phyloP scores from a whole-genome alignment of 2,888 invertebrate species.

The Rhorus exstirpatorius region DNA sequence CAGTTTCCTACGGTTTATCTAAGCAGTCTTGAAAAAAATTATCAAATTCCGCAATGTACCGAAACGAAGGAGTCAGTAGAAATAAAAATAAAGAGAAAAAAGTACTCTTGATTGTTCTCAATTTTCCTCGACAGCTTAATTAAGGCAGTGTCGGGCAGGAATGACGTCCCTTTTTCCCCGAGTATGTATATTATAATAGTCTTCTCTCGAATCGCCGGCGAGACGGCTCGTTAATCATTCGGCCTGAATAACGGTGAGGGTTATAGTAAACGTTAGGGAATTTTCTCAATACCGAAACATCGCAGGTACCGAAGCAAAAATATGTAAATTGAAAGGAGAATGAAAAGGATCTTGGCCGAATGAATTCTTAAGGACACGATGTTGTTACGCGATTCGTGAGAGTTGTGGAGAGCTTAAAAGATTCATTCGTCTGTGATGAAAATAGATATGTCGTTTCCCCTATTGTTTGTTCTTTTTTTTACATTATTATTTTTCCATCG shows the following conservation, averaged over 20 bases:
- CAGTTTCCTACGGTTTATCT: slow-evolving; percentile 22
- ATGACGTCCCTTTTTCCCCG: slow-evolving; percentile 17
- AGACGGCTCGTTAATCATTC: slow-evolving; percentile 61
- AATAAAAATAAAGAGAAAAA: neutral
- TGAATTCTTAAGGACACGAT: slow-evolving; percentile 11
- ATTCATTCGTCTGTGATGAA: neutral
- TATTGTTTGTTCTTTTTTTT: too few relatives aligned
- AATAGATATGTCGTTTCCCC: too few relatives aligned
- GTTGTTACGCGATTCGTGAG: neutral
- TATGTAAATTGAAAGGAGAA: slow-evolving; percentile 54
- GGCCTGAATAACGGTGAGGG: slow-evolving; percentile 50
- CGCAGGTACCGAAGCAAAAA: slow-evolving; percentile 11
- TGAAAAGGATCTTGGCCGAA: slow-evolving; percentile 24
- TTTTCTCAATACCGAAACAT: neutral
- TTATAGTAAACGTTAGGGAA: neutral
- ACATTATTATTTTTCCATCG: too few relatives aligned
- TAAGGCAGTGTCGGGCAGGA: slow-evolving; percentile 42
- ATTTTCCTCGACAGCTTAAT: slow-evolving; percentile 56
- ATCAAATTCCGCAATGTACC: slow-evolving; percentile 27
- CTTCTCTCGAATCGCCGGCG: slow-evolving; percentile 25
- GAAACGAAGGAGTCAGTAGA: slow-evolving; percentile 25
- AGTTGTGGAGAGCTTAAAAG: neutral
- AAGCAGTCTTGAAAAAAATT: slow-evolving; percentile 18
- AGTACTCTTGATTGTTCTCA: slow-evolving; percentile 43
- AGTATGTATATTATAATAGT: slow-evolving; percentile 24